Conservation (phyloP, 2,888 invertebrate species). For the Vanessa cardui region DNA sequence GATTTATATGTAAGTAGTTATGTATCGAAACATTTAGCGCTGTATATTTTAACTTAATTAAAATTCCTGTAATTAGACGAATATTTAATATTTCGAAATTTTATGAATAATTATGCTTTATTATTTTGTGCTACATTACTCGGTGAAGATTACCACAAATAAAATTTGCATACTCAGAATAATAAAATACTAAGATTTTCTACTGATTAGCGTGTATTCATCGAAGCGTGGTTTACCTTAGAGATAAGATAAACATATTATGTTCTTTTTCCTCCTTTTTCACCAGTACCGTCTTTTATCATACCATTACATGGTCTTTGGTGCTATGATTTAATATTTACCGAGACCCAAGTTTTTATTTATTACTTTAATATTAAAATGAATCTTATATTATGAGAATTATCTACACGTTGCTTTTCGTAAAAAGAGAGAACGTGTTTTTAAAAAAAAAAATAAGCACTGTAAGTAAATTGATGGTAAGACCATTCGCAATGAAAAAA, state of each 20-base stretch:
- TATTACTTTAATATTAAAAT: slow-evolving; percentile 33
- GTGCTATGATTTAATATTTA: slow-evolving; percentile 33
- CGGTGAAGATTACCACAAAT: not conserved
- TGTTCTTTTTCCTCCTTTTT: slow-evolving; percentile 19
- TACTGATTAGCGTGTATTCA: slow-evolving; percentile 22
- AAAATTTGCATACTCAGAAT: slow-evolving; percentile 18
- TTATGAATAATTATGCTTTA: not conserved
- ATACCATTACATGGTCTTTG: slow-evolving; percentile 37
- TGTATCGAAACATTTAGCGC: slow-evolving; percentile 5
- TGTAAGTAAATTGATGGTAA: not conserved
- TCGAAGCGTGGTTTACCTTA: slow-evolving; percentile 17
- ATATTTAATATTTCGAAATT: not conserved
- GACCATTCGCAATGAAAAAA: not conserved
- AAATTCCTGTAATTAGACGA: slow-evolving; percentile 1
- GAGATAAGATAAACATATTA: slow-evolving; percentile 10
- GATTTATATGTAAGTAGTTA: not conserved
- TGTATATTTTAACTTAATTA: slow-evolving; percentile 13
- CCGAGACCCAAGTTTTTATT: slow-evolving; percentile 19
- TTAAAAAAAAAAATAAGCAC: not conserved
- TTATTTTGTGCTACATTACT: not conserved
- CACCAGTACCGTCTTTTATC: slow-evolving; percentile 23
- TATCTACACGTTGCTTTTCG: not conserved
- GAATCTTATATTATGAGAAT: slow-evolving; percentile 11
- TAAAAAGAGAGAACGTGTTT: not conserved
- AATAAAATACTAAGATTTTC: slow-evolving; percentile 28